Base-by-base conservation (phyloP, 64 coral and sea anemone species). In the Catalaphyllia jardinei region DNA sequence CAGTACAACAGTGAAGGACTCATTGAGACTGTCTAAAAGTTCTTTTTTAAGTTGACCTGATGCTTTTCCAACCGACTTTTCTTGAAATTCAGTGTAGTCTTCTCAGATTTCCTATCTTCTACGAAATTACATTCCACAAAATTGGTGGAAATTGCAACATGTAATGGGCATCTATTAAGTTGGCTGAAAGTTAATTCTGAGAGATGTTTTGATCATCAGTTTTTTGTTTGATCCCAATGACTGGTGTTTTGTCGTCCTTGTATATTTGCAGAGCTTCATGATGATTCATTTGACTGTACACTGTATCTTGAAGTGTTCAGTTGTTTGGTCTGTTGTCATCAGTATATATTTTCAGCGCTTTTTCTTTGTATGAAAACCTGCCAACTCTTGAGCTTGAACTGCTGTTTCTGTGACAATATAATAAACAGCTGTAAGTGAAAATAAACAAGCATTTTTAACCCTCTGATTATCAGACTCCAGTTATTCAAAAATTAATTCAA, bases 331-430 rank as follows among this genome's bases (percentile, higher is more conserved):
- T 86, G 10, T 65, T 60, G 29, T 86, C 90, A 69, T 92, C 83
- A 29, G 79, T 92, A 31, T 92, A 92, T 78, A 92, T 92, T 79
- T 92, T 92, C 11, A 92, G 73, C 16, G 90, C 90, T 80, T 59
- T 92, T 87, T 92, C 90, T 64, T 87, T 92, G 62, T 92, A 75
- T 29, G 82, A 80, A 77, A 87, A 87, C 71, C 67, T 76, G 15
- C 72, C 71, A 57, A 62, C 31, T 79, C 86, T 92, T 51, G 84
- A 50, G 29, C 30, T 51, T 33, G 90, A 78, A 24, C 59, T 92
- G 25, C 19, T 87, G 83, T 27, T 52, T 63, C 90, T 92, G 76
- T 15, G 11, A 10, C 46, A 74, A 16, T 24, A 20, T 60, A 30
- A 60, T 29, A 60, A 29, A 72, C 8, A 77, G 4, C 19, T 14